These are phyloP conservation scores for Xerus inauris DNA, from an alignment of 2,113 vertebrate species.

Conservation along the genomic window DNA sequence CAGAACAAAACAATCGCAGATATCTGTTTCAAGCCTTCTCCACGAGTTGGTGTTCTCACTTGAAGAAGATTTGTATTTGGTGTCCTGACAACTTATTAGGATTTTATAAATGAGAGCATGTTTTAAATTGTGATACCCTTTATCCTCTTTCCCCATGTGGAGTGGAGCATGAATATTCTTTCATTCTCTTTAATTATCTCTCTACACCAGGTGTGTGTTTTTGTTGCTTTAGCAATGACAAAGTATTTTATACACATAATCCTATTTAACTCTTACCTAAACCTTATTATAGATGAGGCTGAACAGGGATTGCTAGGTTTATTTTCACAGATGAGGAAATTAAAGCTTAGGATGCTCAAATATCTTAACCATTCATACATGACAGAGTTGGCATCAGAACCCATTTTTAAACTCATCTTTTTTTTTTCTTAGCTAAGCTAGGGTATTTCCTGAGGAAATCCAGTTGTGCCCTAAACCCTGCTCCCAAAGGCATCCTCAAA, in stretches of 20 bases:
- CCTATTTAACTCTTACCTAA: not conserved
- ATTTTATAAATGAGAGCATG: not conserved
- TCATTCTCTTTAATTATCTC: not conserved
- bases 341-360: not conserved
- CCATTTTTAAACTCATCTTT: not conserved
- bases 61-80: not conserved
- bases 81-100: not conserved
- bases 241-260: not conserved
- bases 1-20: not conserved
- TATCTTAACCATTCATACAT: not conserved
- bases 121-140: not conserved
- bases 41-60: not conserved
- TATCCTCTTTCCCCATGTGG: fast-evolving
- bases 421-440: not conserved
- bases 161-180: not conserved
- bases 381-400: not conserved
- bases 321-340: not conserved
- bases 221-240: not conserved
- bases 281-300: not conserved
- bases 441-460: not conserved
- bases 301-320: not conserved
- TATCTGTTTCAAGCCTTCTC: too few relatives aligned
- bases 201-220: not conserved
- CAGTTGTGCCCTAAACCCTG: not conserved
- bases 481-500: not conserved